Evolutionary conservation across 1,140 invertebrate genomes (phyloP), one percentile per base, ranked within the genome.

Genomic region (Alviniconcha marisindica): DNA sequence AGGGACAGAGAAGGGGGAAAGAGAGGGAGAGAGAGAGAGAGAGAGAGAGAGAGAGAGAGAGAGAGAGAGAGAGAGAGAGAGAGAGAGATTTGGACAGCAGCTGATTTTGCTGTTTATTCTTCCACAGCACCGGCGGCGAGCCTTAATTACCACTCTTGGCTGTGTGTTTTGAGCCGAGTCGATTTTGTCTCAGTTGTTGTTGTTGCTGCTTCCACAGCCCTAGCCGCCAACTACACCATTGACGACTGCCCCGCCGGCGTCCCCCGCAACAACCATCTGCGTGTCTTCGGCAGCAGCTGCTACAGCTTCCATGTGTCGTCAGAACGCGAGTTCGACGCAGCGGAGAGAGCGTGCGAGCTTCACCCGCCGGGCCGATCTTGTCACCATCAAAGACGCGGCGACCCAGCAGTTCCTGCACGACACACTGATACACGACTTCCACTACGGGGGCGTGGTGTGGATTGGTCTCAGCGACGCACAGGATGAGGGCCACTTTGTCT

Each of bases 391-490:
- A 40, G 73, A 76, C 42, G 31, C 15, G 4, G 73, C 7, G 14
- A 42, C 38, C 36, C 73, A 76, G 38, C 4, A 44, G 5, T 76
- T 76, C 73, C 38, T 76, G 38, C 42, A 76, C 73, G 21, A 76
- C 38, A 76, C 73, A 2, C 21, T 76, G 21, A 76, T 36, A 76
- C 18, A 40, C 12, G 73, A 42, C 38, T 44, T 76, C 18, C 7
- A 21, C n/a, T 76, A 76, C 38, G 12, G 42, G 15, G 73, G 73
- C 14, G 28, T 42, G 2, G 73, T 76, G 38, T 76, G 73, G 73
- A 76, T 76, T 21, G 73, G 40, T 76, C 38, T 76, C 14, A 38
- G 7, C n/a, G 73, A 76, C 38, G 38, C 15, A 2, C 18, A 76
- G 73, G 15, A 24, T 18, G 73, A 76, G 73, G 73, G 73, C 18